Evolutionary conservation across 1,140 invertebrate species (phyloP), one percentile per base, ranked within the genome.

Genomic region (Ooceraea biroi): DNA sequence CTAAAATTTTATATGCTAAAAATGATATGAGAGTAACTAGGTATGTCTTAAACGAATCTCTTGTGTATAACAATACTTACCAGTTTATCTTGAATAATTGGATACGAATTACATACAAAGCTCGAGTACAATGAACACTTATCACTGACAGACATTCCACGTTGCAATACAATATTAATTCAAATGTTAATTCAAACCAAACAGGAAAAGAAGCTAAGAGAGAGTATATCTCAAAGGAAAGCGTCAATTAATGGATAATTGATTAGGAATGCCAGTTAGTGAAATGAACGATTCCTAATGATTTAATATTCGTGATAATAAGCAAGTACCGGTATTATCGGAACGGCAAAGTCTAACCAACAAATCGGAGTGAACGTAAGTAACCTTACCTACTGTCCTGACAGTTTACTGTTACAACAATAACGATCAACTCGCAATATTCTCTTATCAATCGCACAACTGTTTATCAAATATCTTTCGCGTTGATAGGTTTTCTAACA

Each of bases 41-140:
- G n/a, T n/a, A 27, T 44, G 11, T 44, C 22, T 61, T 12, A 11
- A 30, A 12, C 44, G 14, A n/a, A 14, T 12, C n/a, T 19, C 46
- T 41, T 52, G 63, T 1, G 22, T 25, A 41, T 66, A 66, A 52
- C 1, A 10, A 71, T 71, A 80, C 76, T 80, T 80, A 80, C 76
- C 12, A 19, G 65, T 77, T 1, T 52, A 36, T 80, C 65, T 57
- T 30, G 25, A 44, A 27, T 27, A 58, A 44, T 57, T 44, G 0
- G 1, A 69, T 25, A 44, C 57, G 46, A 78, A 30, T 22, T 78
- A 78, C 44, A 46, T 44, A 17, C 27, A 30, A 69, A 80, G 3
- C 36, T 46, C 12, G 17, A 69, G 27, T 44, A 44, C 22, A 71
- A 22, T 10, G 44, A 12, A 78, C 30, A 44, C 19, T 36, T 27